Conservation (phyloP, 2,888 invertebrate genomes). For the Limulus polyphemus region DNA sequence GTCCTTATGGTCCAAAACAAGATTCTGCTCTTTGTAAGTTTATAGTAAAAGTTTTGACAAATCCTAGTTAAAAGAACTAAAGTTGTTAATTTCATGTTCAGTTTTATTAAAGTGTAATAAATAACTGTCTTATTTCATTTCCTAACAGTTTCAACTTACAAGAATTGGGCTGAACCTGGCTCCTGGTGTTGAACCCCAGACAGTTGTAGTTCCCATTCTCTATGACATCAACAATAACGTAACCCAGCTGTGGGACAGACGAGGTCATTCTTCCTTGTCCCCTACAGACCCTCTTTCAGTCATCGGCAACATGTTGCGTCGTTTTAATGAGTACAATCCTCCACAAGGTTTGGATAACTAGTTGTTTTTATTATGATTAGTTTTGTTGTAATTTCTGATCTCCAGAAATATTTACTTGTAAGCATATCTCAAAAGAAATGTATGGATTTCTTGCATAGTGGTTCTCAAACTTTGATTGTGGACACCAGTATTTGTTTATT, state of each 20-base stretch:
- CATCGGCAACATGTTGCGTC: constrained; percentile 33
- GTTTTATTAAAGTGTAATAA: background rate
- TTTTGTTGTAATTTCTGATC: no score
- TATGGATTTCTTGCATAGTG: no score
- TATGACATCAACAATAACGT: constrained; percentile 76
- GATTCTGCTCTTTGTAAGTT: constrained; percentile 71
- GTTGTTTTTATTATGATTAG: background rate
- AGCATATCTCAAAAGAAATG: background rate
- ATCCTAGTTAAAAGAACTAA: background rate
- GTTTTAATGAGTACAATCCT: constrained; percentile 34
- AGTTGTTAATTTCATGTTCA: background rate
- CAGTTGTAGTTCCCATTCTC: constrained; percentile 72
- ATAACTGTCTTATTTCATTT: background rate
- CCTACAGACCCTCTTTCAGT: constrained; percentile 28
- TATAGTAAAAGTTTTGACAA: background rate
- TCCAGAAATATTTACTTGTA: background rate
- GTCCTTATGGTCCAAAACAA: constrained; percentile 72
- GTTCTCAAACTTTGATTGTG: no score
- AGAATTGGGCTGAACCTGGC: constrained; percentile 45
- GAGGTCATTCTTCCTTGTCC: constrained; percentile 39
- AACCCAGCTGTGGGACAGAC: constrained; percentile 62
- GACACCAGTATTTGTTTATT: no score
- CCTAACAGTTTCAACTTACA: constrained; percentile 56
- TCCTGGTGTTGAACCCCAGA: constrained; percentile 49
- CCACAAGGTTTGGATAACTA: constrained; percentile 25